Base-by-base conservation (phyloP, 2,797 vertebrate genomes). In the Catharus ustulatus region DNA sequence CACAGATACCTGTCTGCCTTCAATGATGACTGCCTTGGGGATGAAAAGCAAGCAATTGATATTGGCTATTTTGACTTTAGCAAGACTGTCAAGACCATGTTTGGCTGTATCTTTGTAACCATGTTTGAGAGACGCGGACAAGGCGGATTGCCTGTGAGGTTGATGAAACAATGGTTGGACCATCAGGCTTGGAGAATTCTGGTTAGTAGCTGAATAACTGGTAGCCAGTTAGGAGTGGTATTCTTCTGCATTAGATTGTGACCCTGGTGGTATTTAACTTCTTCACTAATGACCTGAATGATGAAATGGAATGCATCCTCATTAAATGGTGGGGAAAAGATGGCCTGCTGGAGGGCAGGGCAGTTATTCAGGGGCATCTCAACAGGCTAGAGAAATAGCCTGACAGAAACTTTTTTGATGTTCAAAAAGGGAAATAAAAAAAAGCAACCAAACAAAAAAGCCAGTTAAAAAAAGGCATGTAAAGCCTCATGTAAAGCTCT, bases 131-230 rank as follows among this genome's bases (percentile, higher is more conserved):
- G n/a, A 45, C 26, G 27, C 12, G 57, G 40, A 74, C 26, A 40
- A 18, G 34, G 45, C 10, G 29, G 13, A 11, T 74, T 51, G 5
- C n/a, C 24, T 87, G 27, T 0, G 1, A 77, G 20, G 24, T 2
- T 51, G 38, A 36, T 43, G 30, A 80, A 84, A 73, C 3, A 62
- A 58, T 40, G 15, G 30, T 7, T 69, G 38, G 19, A 52, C 38
- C 38, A 62, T 54, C 34, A 62, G 20, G 34, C 22, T 77, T 3
- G 2, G 80, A 64, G 27, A 19, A 16, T 61, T 77, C 51, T 69
- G 22, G 32, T 78, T 81, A 66, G 51, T 11, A 81, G 51, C 17
- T 77, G 38, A 21, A 84, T 72, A 80, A 76, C 24, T 69, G 51
- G 29, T 19, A 68, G 34, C 15, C 66, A 45, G 13, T 77, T 80